Base-by-base conservation (phyloP, 2,113 vertebrate genomes). In the Morone saxatilis region DNA sequence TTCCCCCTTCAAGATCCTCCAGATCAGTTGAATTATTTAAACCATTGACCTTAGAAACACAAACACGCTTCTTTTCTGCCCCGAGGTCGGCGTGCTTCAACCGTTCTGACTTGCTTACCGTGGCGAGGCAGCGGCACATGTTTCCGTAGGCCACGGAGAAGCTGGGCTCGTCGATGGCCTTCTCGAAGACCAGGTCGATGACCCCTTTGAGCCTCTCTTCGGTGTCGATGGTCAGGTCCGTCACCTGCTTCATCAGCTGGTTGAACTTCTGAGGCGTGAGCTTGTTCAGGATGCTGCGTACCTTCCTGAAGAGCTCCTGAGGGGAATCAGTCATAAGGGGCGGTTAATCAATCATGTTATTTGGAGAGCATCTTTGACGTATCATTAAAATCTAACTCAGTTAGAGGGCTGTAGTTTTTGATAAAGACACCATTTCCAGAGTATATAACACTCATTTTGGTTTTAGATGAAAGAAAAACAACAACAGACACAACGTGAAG, bases 101-200 rank as follows among this genome's bases (percentile, higher is more conserved):
- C 4, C 14, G 19, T 25, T 14, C 38, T 3, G 54, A 0, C 0
- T 50, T 68, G 76, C 96, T 94, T 94, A 99, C 98, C 91, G 96
- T 98, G 61, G 97, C 97, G 1, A 99, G 96, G 91, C 98, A 98
- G 54, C 97, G 95, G 94, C 98, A 99, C 98, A 99, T 99, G 95
- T 99, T 97, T 90, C 97, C 98, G 2, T 99, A 99, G 0, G 98
- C 98, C 92, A 98, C 97, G 0, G 98, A 99, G 92, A 99, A 99
- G 94, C 97, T 96, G 80, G 98, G 98, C 84, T 99, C 98, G 5
- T 99, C 97, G 0, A 99, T 97, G 78, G 98, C 98, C 94, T 99
- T 99, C 95, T 99, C 98, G 0, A 99, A 99, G 73, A 99, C 98
- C 89, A 99, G 96, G 95, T 99, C 98, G 0, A 99, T 99, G 94